Percentiles rank a stretch among this genome's conserved stretches.
These are phyloP conservation scores for Apodemia zela DNA, from an alignment of 2,888 invertebrate genomes.

Conservation along the genomic window DNA sequence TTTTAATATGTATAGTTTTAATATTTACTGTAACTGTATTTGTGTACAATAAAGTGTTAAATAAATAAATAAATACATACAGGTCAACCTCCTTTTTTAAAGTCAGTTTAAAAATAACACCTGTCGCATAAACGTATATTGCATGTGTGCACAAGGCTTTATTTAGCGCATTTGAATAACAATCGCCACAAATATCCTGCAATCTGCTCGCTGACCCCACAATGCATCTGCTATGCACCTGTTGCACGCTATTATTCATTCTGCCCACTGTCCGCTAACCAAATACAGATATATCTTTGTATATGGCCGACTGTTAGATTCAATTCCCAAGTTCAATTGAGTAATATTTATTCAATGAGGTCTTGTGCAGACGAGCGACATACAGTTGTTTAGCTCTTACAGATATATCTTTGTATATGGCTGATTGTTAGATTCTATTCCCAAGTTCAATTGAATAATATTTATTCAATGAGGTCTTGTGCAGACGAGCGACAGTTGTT, in stretches of 20 bases:
- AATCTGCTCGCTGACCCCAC: conserved; percentile 1
- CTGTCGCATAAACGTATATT: background rate
- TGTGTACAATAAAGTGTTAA: no score
- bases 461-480: no score
- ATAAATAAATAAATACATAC: no score
- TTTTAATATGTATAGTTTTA: no score
- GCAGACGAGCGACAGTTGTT: background rate
- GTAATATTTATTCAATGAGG: background rate
- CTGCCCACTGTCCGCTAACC: conserved; percentile 26
- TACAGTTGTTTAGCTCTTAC: no score
- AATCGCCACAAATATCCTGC: conserved; percentile 6
- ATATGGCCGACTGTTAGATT: conserved; percentile 6
- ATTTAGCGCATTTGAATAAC: background rate
- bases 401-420: no score
- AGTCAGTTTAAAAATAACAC: no score
- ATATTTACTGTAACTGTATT: no score
- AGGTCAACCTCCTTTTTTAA: no score
- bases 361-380: no score
- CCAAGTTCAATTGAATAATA: no score
- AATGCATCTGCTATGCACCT: conserved; percentile 60
- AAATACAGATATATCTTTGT: conserved; percentile 5
- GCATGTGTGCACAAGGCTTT: background rate
- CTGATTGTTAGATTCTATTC: no score
- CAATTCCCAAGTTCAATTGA: background rate
- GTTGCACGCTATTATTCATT: conserved; percentile 52